Evolutionary conservation across 2,797 vertebrate species (phyloP).

Genomic region (Intellagama lesueurii): DNA sequence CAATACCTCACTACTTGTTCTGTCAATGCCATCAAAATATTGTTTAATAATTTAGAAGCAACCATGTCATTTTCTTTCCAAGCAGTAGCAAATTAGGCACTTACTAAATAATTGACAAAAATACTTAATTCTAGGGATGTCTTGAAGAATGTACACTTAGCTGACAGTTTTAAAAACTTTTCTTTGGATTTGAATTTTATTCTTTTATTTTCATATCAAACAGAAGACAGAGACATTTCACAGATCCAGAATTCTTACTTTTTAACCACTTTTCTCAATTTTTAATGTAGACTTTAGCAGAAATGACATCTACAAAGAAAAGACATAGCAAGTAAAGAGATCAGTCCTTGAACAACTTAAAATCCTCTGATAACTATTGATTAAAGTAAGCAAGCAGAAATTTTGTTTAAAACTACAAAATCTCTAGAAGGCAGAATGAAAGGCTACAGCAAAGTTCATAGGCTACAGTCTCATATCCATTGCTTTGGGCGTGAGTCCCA

Average conservation of each 20-base stretch:
- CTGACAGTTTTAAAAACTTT: constrained; percentile 67
- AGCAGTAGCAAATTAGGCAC: constrained; percentile 78
- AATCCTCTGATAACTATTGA: background rate
- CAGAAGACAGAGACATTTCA: constrained; percentile 33
- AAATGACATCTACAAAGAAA: constrained; percentile 10
- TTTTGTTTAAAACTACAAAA: constrained; percentile 25
- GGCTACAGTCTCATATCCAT: background rate
- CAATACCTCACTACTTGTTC: constrained; percentile 76
- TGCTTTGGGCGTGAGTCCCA: too few relatives aligned
- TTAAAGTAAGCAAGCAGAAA: too few relatives aligned
- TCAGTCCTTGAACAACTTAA: background rate
- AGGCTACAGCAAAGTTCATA: constrained; percentile 20
- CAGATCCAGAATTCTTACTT: constrained; percentile 33
- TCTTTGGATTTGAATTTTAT: constrained; percentile 38
- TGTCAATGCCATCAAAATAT: constrained; percentile 80
- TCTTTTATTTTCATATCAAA: constrained; percentile 52
- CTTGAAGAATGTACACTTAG: constrained; percentile 64
- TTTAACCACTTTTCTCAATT: constrained; percentile 22
- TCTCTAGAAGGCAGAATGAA: constrained; percentile 11
- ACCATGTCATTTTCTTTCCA: constrained; percentile 77
- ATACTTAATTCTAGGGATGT: constrained; percentile 77
- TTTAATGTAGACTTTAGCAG: constrained; percentile 39
- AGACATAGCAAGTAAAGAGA: background rate
- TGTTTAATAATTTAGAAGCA: constrained; percentile 81
- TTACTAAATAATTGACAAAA: constrained; percentile 82